Evolutionary conservation across 2,888 invertebrate genomes (phyloP), one percentile per base, ranked within the genome.

Genomic region (Ectemnius continuus): DNA sequence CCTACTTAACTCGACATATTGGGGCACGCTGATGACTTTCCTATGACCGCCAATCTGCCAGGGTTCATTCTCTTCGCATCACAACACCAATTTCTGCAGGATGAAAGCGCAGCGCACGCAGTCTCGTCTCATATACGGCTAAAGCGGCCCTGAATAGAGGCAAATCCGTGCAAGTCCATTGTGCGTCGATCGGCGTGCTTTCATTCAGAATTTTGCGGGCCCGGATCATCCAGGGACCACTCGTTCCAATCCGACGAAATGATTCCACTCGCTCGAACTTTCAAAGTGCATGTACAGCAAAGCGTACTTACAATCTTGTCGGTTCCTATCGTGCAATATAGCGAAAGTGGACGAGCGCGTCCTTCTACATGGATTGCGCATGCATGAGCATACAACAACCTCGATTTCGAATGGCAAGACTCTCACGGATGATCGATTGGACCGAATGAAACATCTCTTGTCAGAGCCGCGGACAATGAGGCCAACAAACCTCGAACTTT

Each of bases 281-380:
- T 36, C 56, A 73, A 76, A 81, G 63, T 82, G 79, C 82, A 73
- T 69, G 67, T 69, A 64, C 79, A 69, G 81, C 75, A 36, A 75
- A 62, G 62, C 36, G 47, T 56, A 48, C 64, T 58, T 70, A 65
- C 71, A 57, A 76, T 80, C 76, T 67, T 67, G 57, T 61, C 52
- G 45, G 20, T 69, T 16, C 57, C 36, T 52, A 59, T 23, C 64
- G 23, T 28, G 46, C 61, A 64, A 60, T 65, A 61, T 56, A 36
- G 26, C 23, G 63, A 16, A 48, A 67, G 61, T 61, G 52, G 18
- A 52, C 20, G 11, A 2, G 11, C n/a, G 59, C 28, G 64, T 70
- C 61, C 52, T 67, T 72, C 59, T 61, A 46, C 61, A 66, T 80
- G 46, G 78, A 80, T 81, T 78, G 71, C 74, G 81, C 67, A 73